Percentiles rank a stretch among this genome's conserved stretches.
Evolutionary conservation across 2,797 vertebrate genomes (phyloP).

Genomic region (Notamacropus eugenii): DNA sequence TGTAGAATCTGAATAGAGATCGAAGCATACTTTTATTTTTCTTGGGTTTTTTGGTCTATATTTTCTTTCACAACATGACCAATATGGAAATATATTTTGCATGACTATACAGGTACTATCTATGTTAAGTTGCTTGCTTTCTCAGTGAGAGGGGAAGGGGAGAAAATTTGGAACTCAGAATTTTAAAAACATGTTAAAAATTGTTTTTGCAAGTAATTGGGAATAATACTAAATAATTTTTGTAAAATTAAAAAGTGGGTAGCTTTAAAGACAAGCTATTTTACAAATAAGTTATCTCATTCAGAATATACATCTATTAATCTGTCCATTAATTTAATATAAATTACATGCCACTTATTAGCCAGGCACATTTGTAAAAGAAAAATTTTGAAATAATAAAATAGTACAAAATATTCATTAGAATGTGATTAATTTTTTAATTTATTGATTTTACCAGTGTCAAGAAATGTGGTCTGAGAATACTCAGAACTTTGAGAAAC

Average conservation of each 20-base stretch:
- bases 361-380: background rate
- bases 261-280: background rate
- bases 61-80: background rate
- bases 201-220: background rate
- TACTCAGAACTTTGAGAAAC: background rate
- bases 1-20: too few relatives aligned
- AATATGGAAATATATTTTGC: background rate
- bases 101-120: background rate
- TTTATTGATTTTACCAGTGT: constrained; percentile 26
- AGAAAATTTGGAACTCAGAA: background rate
- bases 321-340: background rate
- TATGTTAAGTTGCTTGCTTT: background rate
- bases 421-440: constrained; percentile 30
- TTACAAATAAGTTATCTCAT: background rate
- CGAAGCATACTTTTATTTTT: too few relatives aligned
- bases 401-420: constrained; percentile 1
- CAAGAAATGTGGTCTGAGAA: background rate
- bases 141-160: background rate
- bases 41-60: background rate
- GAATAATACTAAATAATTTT: background rate
- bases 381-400: background rate
- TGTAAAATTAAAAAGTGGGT: background rate
- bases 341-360: background rate
- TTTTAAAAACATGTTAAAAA: background rate
- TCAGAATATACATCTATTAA: background rate